phyloP scores from a whole-genome alignment of 2,888 invertebrate species.

The Cerceris ruficornis region DNA sequence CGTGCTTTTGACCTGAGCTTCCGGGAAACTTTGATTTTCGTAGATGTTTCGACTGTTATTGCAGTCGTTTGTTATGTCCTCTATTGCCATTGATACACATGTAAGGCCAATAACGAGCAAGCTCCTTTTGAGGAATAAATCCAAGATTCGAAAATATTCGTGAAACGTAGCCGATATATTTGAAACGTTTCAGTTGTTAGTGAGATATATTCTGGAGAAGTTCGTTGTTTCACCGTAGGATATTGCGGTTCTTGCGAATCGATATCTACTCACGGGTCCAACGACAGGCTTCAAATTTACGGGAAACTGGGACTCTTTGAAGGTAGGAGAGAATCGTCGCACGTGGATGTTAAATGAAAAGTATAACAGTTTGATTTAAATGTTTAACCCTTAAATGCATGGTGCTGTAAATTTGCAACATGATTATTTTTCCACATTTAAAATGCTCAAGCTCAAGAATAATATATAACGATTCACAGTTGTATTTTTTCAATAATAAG shows the following conservation, averaged over 20 bases:
- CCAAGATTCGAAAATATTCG: background rate
- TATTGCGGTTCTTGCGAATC: constrained; percentile 21
- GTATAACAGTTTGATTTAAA: no score
- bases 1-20: background rate
- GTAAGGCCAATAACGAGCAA: background rate
- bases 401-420: no score
- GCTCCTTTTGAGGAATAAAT: background rate
- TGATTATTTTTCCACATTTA: no score
- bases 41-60: background rate
- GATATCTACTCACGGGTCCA: constrained; percentile 19
- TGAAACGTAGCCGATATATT: background rate
- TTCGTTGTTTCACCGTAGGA: constrained; percentile 20
- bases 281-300: constrained; percentile 21
- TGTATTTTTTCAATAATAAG: no score
- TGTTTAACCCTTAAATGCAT: no score
- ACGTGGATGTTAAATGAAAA: background rate
- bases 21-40: background rate
- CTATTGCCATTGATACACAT: background rate
- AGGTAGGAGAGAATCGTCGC: background rate
- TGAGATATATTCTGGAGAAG: constrained; percentile 4
- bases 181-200: background rate
- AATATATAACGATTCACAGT: no score
- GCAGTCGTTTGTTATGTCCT: constrained; percentile 12
- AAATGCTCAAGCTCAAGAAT: no score
- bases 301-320: no score